These are phyloP conservation scores for Acromyrmex heyeri DNA, from an alignment of 1,140 invertebrate species.

Conservation along the genomic window DNA sequence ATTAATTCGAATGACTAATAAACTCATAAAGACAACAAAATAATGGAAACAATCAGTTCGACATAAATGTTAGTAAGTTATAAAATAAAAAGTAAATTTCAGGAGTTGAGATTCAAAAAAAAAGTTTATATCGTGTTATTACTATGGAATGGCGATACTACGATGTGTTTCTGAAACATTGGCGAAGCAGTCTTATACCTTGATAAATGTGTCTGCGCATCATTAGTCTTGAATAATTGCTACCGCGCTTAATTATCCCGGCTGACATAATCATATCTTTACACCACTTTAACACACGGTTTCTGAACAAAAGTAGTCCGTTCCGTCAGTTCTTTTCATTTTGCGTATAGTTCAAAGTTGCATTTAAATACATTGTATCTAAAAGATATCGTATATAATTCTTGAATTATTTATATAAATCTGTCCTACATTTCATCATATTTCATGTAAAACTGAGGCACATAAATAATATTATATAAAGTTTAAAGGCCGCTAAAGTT, in stretches of 20 bases:
- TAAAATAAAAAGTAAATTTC: neutral
- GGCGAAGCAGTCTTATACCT: neutral
- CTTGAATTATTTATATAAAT: conserved; percentile 8
- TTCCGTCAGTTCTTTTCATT: neutral
- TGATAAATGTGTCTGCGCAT: conserved; percentile 26
- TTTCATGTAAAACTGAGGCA: neutral
- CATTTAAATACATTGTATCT: neutral
- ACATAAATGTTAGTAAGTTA: neutral
- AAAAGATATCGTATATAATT: neutral
- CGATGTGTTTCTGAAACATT: neutral
- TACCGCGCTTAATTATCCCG: conserved; percentile 23
- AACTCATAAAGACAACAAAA: neutral
- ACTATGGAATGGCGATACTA: neutral
- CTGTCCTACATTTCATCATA: neutral
- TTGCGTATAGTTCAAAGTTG: neutral
- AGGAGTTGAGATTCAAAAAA: neutral
- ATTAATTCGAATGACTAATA: neutral
- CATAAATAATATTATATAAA: neutral
- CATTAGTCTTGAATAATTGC: conserved; percentile 35
- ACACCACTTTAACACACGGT: conserved; percentile 5
- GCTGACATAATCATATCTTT: conserved; percentile 32
- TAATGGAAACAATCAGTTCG: neutral
- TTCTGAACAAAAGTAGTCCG: neutral
- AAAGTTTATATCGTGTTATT: neutral
- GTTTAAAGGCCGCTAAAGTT: conserved; percentile 32